Evolutionary conservation across 2,797 vertebrate species (phyloP).

Genomic region (Sorex maritimensis): DNA sequence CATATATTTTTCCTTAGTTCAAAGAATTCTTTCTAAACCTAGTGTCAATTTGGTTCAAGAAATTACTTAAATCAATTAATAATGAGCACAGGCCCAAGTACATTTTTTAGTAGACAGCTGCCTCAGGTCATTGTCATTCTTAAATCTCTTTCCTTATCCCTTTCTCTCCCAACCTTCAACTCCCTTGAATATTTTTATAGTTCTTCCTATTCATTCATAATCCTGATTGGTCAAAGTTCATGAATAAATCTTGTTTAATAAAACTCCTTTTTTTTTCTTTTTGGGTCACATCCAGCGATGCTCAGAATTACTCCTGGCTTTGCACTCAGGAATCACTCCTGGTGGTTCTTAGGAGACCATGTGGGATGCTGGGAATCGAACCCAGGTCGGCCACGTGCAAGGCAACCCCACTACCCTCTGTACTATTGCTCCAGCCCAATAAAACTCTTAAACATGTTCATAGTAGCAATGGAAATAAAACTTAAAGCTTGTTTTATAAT

Average conservation of each 20-base stretch:
- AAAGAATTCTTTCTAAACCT: conserved; percentile 28
- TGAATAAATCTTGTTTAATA: background rate
- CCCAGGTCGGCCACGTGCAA: no score
- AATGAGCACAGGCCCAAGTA: background rate
- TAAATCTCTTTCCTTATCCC: background rate
- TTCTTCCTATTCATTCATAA: background rate
- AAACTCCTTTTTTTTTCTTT: background rate
- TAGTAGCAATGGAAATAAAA: background rate
- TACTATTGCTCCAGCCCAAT: background rate
- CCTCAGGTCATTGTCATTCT: no score
- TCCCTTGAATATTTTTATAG: background rate
- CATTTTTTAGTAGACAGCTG: background rate
- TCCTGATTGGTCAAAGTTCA: background rate
- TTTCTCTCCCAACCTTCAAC: background rate
- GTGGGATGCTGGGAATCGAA: no score
- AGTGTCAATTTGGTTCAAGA: background rate
- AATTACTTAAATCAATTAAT: background rate
- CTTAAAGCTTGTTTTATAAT: background rate
- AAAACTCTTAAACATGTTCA: background rate
- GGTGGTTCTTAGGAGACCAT: no score
- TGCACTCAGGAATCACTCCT: no score
- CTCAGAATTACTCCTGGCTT: no score
- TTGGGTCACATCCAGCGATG: no score
- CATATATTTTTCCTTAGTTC: background rate
- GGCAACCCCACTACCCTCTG: no score